A percentile compares a stretch with the other conserved stretches of the same genome.
phyloP scores from a whole-genome alignment of 1,140 invertebrate species.

The Trinorchestia longiramus region DNA sequence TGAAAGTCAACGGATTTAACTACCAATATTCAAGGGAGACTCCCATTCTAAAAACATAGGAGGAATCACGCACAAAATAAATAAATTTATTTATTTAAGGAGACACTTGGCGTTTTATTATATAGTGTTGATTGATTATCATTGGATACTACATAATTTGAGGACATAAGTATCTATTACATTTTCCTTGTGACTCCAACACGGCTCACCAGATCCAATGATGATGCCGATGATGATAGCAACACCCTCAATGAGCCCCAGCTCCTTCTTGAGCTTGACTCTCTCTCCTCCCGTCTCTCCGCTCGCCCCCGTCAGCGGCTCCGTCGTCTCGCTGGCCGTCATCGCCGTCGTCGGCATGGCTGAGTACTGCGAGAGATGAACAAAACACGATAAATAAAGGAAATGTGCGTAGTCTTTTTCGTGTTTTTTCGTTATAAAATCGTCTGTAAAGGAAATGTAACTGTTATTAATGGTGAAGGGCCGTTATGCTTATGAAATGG shows the following conservation, averaged over 20 bases:
- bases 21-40: too few species aligned
- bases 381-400: not conserved
- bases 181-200: too few species aligned
- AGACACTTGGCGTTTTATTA: too few species aligned
- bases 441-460: not conserved
- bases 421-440: too few species aligned
- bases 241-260: constrained; percentile 89
- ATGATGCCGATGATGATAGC: constrained; percentile 94
- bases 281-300: constrained; percentile 61
- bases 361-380: not conserved
- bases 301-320: constrained; percentile 58
- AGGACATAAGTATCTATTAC: too few species aligned
- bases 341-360: constrained; percentile 41
- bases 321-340: constrained; percentile 62
- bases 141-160: too few species aligned
- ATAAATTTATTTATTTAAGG: too few species aligned
- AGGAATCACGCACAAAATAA: too few species aligned
- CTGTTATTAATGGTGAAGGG: not conserved
- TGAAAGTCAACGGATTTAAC: too few species aligned
- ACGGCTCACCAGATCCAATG: constrained; percentile 81
- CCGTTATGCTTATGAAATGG: not conserved
- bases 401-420: too few species aligned
- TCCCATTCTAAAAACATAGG: too few species aligned
- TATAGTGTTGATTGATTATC: too few species aligned
- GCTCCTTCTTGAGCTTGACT: constrained; percentile 81